These are phyloP conservation scores for Lethenteron reissneri DNA, from an alignment of 2,113 vertebrate genomes.

Conservation along the genomic window DNA sequence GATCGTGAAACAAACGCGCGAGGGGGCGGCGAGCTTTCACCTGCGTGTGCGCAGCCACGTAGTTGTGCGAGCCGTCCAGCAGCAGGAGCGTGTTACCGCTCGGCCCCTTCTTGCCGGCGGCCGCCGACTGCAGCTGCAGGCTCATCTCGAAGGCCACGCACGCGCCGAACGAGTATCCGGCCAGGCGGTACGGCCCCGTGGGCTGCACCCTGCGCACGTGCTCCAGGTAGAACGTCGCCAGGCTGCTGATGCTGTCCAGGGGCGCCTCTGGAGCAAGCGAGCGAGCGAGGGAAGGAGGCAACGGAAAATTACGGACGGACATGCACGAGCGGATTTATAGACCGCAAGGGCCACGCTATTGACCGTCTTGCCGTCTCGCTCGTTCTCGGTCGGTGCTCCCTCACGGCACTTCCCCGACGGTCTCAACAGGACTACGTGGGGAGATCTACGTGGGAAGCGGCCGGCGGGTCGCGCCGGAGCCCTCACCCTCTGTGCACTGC, in stretches of 20 bases:
- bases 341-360: too few relatives aligned
- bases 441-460: too few relatives aligned
- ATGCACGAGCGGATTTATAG: too few relatives aligned
- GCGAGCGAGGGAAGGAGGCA: slow-evolving; percentile 5
- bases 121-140: slow-evolving; percentile 53
- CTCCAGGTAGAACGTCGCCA: slow-evolving; percentile 57
- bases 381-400: too few relatives aligned
- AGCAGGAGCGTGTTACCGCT: slow-evolving; percentile 31
- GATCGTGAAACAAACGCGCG: not conserved
- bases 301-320: too few relatives aligned
- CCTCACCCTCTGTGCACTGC: slow-evolving; percentile 70
- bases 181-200: slow-evolving; percentile 63
- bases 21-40: slow-evolving; percentile 20
- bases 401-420: too few relatives aligned
- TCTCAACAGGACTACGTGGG: too few relatives aligned
- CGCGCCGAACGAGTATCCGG: slow-evolving; percentile 83
- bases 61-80: slow-evolving; percentile 73
- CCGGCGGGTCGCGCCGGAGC: too few relatives aligned
- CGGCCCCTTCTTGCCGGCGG: slow-evolving; percentile 9
- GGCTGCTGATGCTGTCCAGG: slow-evolving; percentile 56
- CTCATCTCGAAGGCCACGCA: slow-evolving; percentile 96
- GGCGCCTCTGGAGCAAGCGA: slow-evolving; percentile 37
- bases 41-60: slow-evolving; percentile 72
- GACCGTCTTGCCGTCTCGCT: too few relatives aligned
- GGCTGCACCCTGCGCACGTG: slow-evolving; percentile 57